These are phyloP conservation scores for Cordylochernes scorpioides DNA, from an alignment of 2,888 invertebrate genomes.

Conservation along the genomic window DNA sequence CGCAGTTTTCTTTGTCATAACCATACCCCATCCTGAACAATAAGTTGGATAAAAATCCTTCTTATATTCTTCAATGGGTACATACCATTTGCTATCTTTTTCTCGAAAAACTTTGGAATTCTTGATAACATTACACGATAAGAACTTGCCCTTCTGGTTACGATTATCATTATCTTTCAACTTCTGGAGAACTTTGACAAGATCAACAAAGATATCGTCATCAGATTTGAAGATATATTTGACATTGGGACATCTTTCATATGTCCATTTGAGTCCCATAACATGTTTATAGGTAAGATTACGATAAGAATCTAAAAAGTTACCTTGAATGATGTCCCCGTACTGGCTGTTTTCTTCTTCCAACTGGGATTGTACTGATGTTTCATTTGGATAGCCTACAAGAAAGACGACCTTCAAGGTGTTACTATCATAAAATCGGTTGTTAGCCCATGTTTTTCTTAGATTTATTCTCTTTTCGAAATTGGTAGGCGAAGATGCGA, in stretches of 20 bases:
- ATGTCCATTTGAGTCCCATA: slow-evolving; percentile 49
- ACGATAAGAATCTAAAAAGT: slow-evolving; percentile 43
- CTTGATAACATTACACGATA: slow-evolving; percentile 10
- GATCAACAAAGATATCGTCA: slow-evolving; percentile 46
- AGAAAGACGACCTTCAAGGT: slow-evolving; percentile 37
- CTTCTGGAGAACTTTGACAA: slow-evolving; percentile 5
- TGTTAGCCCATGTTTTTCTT: slow-evolving; percentile 40
- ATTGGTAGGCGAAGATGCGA: slow-evolving; percentile 41
- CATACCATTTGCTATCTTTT: slow-evolving; percentile 49
- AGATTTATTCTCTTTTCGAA: slow-evolving; percentile 36
- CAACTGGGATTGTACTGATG: slow-evolving; percentile 20
- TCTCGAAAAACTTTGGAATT: slow-evolving; percentile 25
- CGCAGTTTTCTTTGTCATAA: slow-evolving; percentile 39
- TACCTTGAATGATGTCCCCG: slow-evolving; percentile 46
- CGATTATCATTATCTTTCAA: too few relatives aligned
- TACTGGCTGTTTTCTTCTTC: slow-evolving; percentile 28
- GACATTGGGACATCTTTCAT: slow-evolving; percentile 38
- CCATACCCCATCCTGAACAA: slow-evolving; percentile 56
- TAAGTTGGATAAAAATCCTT: slow-evolving; percentile 38
- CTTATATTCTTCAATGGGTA: slow-evolving; percentile 36
- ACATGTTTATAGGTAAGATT: slow-evolving; percentile 62
- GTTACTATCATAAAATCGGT: too few relatives aligned
- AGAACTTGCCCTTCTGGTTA: slow-evolving; percentile 1
- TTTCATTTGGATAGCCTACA: slow-evolving; percentile 30
- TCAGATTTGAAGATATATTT: slow-evolving; percentile 45